phyloP scores from a whole-genome alignment of 1,140 invertebrate species.

The Pseudomyrmex concolor region DNA sequence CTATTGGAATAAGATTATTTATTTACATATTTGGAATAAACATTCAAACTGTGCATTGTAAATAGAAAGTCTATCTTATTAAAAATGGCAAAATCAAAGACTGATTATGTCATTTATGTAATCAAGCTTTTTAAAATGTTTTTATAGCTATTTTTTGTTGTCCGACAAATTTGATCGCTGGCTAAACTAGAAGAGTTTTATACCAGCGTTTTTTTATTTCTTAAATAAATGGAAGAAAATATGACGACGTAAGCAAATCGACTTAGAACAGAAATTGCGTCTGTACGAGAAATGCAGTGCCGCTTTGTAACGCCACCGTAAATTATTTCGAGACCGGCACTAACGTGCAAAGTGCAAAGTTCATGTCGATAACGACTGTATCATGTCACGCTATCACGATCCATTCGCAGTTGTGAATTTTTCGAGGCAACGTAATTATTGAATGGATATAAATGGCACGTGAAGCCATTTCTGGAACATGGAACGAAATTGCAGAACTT shows the following conservation, averaged over 20 bases:
- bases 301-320: conserved; percentile 58
- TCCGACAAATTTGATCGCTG: neutral
- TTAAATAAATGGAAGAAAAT: conserved; percentile 1
- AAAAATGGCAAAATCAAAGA: no score
- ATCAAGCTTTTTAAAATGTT: conserved; percentile 3
- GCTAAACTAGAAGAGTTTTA: neutral
- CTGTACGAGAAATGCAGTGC: conserved; percentile 60
- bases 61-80: no score
- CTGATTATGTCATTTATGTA: neutral
- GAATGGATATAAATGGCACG: conserved; percentile 79
- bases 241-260: neutral
- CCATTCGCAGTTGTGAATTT: conserved; percentile 77
- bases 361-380: conserved; percentile 84
- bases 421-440: conserved; percentile 78
- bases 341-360: conserved; percentile 73
- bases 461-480: conserved; percentile 71
- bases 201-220: conserved; percentile 28
- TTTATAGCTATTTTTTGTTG: neutral
- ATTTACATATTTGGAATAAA: neutral
- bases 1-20: neutral
- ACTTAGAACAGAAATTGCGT: conserved; percentile 41
- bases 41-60: neutral
- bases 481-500: conserved; percentile 73
- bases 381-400: conserved; percentile 80
- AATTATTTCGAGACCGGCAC: conserved; percentile 64